phyloP scores from a whole-genome alignment of 2,113 vertebrate species.

The Mormoops blainvillei region DNA sequence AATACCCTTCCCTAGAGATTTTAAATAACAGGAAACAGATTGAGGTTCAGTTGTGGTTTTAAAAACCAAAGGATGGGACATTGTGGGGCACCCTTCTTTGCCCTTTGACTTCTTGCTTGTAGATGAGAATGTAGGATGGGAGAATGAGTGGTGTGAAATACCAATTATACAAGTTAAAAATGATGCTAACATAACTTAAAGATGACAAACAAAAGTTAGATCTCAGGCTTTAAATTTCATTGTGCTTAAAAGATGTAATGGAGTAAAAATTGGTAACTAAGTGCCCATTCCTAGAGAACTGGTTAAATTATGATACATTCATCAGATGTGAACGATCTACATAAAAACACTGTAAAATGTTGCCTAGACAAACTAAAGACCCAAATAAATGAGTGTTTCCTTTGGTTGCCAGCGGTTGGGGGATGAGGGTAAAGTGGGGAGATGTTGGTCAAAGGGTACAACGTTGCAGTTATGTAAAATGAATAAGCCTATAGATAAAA shows the following conservation, averaged over 20 bases:
- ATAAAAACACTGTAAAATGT: not conserved
- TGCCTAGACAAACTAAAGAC: not conserved
- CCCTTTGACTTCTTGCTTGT: not conserved
- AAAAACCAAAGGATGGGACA: not conserved
- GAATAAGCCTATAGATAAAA: not conserved
- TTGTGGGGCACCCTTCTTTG: not conserved
- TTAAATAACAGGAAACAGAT: slow-evolving; percentile 40
- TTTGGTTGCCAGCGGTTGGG: not conserved
- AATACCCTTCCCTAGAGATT: slow-evolving; percentile 5
- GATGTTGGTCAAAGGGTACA: not conserved
- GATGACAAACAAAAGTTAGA: not conserved
- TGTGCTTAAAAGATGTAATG: not conserved
- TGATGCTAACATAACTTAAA: not conserved
- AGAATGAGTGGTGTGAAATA: not conserved
- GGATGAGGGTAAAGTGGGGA: no score
- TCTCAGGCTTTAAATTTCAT: not conserved
- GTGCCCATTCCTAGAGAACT: not conserved
- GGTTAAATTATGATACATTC: not conserved
- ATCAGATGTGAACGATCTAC: not conserved
- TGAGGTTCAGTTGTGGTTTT: not conserved
- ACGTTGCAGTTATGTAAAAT: not conserved
- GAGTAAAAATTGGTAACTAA: not conserved
- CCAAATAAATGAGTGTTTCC: not conserved
- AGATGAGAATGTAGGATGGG: not conserved
- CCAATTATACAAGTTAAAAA: not conserved